A percentile compares a stretch with the other conserved stretches of the same genome.
phyloP scores from a whole-genome alignment of 92 coral and sea anemone species.

The Umimayanthus chanpuru region DNA sequence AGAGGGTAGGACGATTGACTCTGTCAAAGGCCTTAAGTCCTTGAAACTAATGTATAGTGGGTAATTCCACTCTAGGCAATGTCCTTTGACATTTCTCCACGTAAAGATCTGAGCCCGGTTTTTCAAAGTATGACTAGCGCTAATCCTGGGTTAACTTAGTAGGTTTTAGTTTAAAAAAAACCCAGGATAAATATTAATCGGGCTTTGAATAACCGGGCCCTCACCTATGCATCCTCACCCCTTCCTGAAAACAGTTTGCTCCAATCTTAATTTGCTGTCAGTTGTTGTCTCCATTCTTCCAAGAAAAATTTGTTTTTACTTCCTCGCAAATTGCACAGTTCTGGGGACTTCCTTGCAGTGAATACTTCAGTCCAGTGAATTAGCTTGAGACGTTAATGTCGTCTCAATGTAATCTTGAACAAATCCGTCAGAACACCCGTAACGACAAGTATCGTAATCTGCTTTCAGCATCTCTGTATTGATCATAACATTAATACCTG shows the following conservation, averaged over 20 bases:
- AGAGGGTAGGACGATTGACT: not conserved
- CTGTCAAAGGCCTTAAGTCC: slow-evolving; percentile 32
- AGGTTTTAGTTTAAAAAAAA: no score
- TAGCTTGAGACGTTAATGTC: not conserved
- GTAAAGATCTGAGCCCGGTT: slow-evolving; percentile 36
- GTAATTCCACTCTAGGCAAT: slow-evolving; percentile 42
- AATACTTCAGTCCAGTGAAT: slow-evolving; percentile 12
- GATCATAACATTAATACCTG: slow-evolving; percentile 7
- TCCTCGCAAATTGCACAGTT: slow-evolving; percentile 47
- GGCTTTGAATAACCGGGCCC: no score
- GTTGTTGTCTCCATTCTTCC: not conserved
- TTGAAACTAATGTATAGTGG: slow-evolving; percentile 28
- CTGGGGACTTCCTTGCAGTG: not conserved
- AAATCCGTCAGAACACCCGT: not conserved
- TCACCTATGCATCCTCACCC: not conserved
- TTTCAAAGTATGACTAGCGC: no score
- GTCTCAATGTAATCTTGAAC: not conserved
- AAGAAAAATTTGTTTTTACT: slow-evolving; percentile 15
- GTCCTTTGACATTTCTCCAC: slow-evolving; percentile 6
- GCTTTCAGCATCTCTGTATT: slow-evolving; percentile 23
- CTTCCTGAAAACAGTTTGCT: slow-evolving; percentile 29
- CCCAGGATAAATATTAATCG: no score
- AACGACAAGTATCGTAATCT: no score
- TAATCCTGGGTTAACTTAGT: not conserved
- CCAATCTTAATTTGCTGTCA: slow-evolving; percentile 15